Conservation (phyloP, 2,888 invertebrate species). For the Lasioglossum malachurum region DNA sequence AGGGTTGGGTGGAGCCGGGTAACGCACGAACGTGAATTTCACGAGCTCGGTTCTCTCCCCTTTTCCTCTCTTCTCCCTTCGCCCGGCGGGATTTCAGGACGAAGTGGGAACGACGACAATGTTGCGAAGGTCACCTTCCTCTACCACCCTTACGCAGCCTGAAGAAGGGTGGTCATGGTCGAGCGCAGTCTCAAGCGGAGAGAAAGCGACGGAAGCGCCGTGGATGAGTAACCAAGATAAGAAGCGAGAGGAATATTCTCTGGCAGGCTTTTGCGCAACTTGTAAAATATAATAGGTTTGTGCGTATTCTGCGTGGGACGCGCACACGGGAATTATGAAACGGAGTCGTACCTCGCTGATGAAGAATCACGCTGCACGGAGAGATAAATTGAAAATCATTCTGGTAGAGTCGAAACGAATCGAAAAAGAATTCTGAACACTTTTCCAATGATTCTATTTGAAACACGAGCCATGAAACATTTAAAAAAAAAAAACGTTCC, state of each 20-base stretch:
- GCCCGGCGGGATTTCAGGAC: conserved; percentile 41
- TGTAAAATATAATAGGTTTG: background rate
- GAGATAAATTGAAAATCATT: background rate
- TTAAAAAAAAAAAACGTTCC: background rate
- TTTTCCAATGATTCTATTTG: too few species aligned
- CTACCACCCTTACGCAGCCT: conserved; percentile 72
- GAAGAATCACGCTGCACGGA: background rate
- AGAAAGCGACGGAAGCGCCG: conserved; percentile 20
- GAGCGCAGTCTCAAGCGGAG: conserved; percentile 47
- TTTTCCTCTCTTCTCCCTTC: conserved; percentile 29
- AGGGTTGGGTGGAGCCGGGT: background rate
- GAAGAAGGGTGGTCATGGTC: conserved; percentile 71
- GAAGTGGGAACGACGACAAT: conserved; percentile 44
- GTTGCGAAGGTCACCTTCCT: conserved; percentile 76
- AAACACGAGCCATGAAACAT: too few species aligned
- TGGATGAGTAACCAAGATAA: conserved; percentile 20
- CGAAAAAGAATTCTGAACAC: background rate
- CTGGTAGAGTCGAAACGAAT: background rate
- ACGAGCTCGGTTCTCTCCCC: conserved; percentile 33
- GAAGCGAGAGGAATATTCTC: background rate
- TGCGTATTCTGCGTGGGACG: background rate
- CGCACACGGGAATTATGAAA: background rate
- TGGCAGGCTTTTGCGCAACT: background rate
- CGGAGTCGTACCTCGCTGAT: background rate
- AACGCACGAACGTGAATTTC: conserved; percentile 47